Evolutionary conservation across 2,113 vertebrate genomes (phyloP).

Genomic region (Herpetotheres cachinnans): DNA sequence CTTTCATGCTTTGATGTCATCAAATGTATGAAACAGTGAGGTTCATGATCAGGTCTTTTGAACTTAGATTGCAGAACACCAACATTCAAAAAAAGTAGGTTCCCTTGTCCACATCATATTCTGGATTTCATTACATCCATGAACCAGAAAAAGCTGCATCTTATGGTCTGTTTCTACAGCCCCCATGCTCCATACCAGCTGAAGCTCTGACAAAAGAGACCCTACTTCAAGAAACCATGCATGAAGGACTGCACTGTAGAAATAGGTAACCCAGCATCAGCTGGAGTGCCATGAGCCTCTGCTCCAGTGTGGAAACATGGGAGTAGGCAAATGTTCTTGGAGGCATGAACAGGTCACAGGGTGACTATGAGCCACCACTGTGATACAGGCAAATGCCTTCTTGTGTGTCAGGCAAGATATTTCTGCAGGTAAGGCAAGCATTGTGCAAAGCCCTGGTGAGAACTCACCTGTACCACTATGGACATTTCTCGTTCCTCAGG

Average conservation of each 20-base stretch:
- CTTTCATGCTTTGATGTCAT: neutral
- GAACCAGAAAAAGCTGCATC: neutral
- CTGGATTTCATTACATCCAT: neutral
- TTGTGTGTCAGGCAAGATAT: neutral
- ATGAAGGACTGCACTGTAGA: neutral
- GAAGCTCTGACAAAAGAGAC: neutral
- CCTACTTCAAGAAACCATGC: neutral
- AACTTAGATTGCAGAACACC: neutral
- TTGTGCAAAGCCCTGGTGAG: neutral
- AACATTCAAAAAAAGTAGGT: neutral
- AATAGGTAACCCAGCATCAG: neutral
- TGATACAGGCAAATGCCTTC: neutral
- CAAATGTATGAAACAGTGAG: neutral
- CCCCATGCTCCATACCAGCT: no score
- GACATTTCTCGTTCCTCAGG: neutral
- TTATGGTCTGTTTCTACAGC: neutral
- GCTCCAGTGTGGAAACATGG: neutral
- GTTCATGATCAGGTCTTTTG: neutral
- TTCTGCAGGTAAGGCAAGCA: neutral
- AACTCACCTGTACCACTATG: neutral
- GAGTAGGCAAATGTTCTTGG: neutral
- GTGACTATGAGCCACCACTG: neutral
- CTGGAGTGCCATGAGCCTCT: neutral
- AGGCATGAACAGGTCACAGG: neutral
- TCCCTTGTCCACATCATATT: neutral